Evolutionary conservation across 2,888 invertebrate genomes (phyloP), one percentile per base, ranked within the genome.

Genomic region (Erebia aethiops): DNA sequence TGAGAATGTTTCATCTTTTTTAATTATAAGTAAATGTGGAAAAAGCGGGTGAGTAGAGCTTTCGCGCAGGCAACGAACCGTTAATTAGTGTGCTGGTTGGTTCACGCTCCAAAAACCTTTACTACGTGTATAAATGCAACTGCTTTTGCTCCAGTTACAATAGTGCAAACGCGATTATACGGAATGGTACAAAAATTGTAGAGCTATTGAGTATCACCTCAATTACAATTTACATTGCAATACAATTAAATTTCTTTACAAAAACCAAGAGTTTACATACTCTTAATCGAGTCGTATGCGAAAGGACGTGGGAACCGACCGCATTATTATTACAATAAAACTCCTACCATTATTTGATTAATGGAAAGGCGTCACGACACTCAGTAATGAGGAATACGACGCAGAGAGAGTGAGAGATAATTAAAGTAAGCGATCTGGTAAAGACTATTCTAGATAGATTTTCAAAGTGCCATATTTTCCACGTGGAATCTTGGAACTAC

Each of bases 31-130:
- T n/a, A n/a, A 64, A 64, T 54, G 54, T 26, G 16, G 35, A 54
- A 64, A 54, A 64, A 64, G 64, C 26, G 52, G 18, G 54, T 49
- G 21, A 62, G 49, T 54, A 58, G 58, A 56, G 57, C 62, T 21
- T 70, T 66, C 64, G 49, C 57, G 52, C 51, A 67, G 51, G 63
- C 67, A 70, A 63, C 62, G 56, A 64, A 54, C 66, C 61, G 69
- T 69, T 66, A 46, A 66, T 63, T 56, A 57, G 67, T 60, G 63
- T 61, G 63, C 62, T 62, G 16, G 14, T 70, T 62, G 16, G 14
- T 72, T 70, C 67, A 67, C 58, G 72, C 70, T 72, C 72, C 57
- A 70, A 54, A 64, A 54, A 54, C 52, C 26, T 41, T 52, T 10
- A 54, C 35, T 64, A 62, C 62, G 64, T 54, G 52, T 51, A 54